phyloP scores from a whole-genome alignment of 2,797 vertebrate genomes.

The Onychomys torridus region DNA sequence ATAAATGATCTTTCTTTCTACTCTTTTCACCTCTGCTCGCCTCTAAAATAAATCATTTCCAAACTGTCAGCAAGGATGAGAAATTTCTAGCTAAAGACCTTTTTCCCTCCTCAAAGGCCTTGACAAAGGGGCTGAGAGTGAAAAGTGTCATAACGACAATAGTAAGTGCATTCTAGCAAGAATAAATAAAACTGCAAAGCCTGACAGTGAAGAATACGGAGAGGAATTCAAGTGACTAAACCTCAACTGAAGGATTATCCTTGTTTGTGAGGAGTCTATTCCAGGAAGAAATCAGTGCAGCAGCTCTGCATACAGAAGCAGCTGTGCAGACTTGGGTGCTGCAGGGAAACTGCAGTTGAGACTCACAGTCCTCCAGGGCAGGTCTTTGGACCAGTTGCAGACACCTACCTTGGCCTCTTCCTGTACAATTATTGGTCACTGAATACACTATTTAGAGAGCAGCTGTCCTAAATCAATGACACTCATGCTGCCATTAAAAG shows the following conservation, averaged over 20 bases:
- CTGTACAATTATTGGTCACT: conserved; percentile 5
- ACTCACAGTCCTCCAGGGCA: background rate
- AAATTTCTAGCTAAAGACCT: conserved; percentile 70
- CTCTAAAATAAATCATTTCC: conserved; percentile 68
- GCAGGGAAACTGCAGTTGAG: background rate
- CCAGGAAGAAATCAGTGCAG: conserved; percentile 56
- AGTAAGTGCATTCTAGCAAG: conserved; percentile 68
- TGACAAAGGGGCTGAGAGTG: conserved; percentile 56
- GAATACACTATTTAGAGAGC: conserved; percentile 38
- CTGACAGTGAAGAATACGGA: conserved; percentile 72
- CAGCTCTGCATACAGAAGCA: conserved; percentile 16
- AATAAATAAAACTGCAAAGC: conserved; percentile 75
- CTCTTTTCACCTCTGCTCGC: conserved; percentile 53
- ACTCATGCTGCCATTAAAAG: conserved; percentile 47
- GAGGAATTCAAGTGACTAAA: conserved; percentile 76
- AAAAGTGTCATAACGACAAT: conserved; percentile 59
- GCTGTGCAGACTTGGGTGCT: background rate
- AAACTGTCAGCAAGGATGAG: conserved; percentile 66
- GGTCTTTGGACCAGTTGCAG: background rate
- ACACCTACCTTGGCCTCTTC: background rate
- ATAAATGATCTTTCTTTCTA: conserved; percentile 60
- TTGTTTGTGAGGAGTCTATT: conserved; percentile 66
- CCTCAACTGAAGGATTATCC: conserved; percentile 74
- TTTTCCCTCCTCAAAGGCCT: conserved; percentile 28
- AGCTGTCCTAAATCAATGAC: conserved; percentile 53